Evolutionary conservation across 2,888 invertebrate species (phyloP).

Genomic region (Chaetoderma sp.): DNA sequence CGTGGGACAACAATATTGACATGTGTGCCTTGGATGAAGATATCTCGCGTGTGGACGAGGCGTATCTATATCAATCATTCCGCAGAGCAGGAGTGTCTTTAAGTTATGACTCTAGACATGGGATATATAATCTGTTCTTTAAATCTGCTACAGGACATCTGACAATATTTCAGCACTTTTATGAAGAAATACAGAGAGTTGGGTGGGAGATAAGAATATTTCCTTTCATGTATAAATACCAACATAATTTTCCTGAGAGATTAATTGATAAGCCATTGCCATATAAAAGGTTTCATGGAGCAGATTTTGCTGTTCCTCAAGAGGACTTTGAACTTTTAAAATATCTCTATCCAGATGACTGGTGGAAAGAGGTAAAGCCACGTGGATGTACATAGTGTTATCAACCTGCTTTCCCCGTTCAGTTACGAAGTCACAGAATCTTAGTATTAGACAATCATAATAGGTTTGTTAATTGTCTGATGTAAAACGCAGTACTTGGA

Average conservation of each 20-base stretch:
- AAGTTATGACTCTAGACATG: constrained; percentile 72
- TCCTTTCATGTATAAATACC: constrained; percentile 68
- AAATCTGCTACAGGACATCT: constrained; percentile 68
- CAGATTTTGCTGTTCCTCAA: constrained; percentile 71
- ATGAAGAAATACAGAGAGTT: constrained; percentile 68
- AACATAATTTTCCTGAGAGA: constrained; percentile 73
- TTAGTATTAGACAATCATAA: too few species aligned
- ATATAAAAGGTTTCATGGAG: constrained; percentile 62
- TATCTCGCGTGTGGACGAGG: constrained; percentile 65
- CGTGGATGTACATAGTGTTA: constrained; percentile 32
- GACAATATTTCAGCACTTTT: constrained; percentile 68
- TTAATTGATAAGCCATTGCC: constrained; percentile 72
- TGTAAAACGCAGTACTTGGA: too few species aligned
- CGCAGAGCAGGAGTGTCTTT: constrained; percentile 70
- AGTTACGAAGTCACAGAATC: too few species aligned
- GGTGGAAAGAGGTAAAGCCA: constrained; percentile 70
- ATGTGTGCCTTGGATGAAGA: constrained; percentile 73
- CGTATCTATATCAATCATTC: constrained; percentile 71
- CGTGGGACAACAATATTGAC: constrained; percentile 73
- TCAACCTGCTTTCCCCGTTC: constrained; percentile 17
- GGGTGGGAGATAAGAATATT: constrained; percentile 73
- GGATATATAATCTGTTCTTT: constrained; percentile 71
- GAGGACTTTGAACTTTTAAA: constrained; percentile 75
- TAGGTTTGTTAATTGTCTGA: too few species aligned
- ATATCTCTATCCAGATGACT: constrained; percentile 74